A percentile compares a stretch with the other conserved stretches of the same genome.
Conservation (phyloP, 1,140 invertebrate genomes). For the Drosophila kikkawai region DNA sequence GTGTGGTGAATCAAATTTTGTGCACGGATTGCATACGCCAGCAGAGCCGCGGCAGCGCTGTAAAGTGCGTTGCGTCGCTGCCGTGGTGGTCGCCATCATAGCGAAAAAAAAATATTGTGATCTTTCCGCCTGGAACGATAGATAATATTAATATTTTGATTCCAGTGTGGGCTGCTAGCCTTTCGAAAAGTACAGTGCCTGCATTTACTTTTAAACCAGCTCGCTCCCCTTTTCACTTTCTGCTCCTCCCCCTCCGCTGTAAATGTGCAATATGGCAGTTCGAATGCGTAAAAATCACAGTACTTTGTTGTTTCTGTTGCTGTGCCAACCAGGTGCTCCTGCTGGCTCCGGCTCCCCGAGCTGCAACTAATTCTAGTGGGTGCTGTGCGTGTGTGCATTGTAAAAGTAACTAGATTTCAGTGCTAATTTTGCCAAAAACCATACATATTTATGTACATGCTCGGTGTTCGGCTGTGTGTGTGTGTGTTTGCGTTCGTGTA, state of each 20-base stretch:
- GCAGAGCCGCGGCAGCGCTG: slow-evolving; percentile 42
- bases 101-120: slow-evolving; percentile 56
- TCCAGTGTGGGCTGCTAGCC: slow-evolving; percentile 3
- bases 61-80: slow-evolving; percentile 78
- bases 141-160: slow-evolving; percentile 19
- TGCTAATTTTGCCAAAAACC: slow-evolving; percentile 60
- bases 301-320: slow-evolving; percentile 34
- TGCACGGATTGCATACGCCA: slow-evolving; percentile 38
- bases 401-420: slow-evolving; percentile 41
- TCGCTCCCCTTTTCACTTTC: slow-evolving; percentile 6
- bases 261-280: slow-evolving; percentile 71
- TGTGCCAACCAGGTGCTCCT: slow-evolving; percentile 36
- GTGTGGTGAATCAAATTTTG: slow-evolving; percentile 13
- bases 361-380: slow-evolving; percentile 21
- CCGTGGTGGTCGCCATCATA: slow-evolving; percentile 76
- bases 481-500: slow-evolving; percentile 25
- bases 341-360: slow-evolving; percentile 16
- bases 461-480: slow-evolving; percentile 21
- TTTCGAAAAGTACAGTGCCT: slow-evolving; percentile 72
- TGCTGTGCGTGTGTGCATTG: slow-evolving; percentile 34
- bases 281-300: slow-evolving; percentile 66
- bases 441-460: slow-evolving; percentile 51
- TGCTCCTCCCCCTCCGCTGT: slow-evolving; percentile 4
- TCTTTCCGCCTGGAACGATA: slow-evolving; percentile 25
- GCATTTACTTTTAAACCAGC: slow-evolving; percentile 57